Base-by-base conservation (phyloP, 2,888 invertebrate species). In the Diarsia mendica region DNA sequence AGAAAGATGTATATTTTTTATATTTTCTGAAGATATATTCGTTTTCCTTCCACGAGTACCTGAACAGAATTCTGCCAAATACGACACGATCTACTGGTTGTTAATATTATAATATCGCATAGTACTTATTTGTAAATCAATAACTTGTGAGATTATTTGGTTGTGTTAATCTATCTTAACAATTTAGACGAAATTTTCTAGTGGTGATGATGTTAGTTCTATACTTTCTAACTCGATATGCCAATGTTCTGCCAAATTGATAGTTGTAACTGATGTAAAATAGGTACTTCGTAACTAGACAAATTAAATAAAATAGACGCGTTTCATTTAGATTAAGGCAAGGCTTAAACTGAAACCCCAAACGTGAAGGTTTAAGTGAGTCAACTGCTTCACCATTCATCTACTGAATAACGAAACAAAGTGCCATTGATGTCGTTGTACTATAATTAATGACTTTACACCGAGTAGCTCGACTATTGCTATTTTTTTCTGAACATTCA, bases 141-240 rank as follows among this genome's bases (percentile, higher is more conserved):
- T 93, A 93, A 94, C 94, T 92, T 90, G 95, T 93, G 96, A 95
- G 95, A 95, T 95, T 93, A 94, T 94, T 95, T 93, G 95, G 96
- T 96, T 96, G 96, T 96, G 96, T 95, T 82, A 77, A 77, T 80
- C 84, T 94, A 93, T 92, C 88, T 91, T 93, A 93, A 94, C 92
- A 93, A 90, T 88, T 89, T 94, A 93, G 93, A 91, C 85, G 90
- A 94, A 82, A 91, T 91, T 91, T 91, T 92, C 89, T 92, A 92
- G 88, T 84, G 78, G 80, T 88, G 88, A 80, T 88, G 88, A 80
- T 84, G 83, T 90, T 90, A 75, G 85, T 88, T 90, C 84, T 86
- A 89, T 78, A 89, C 83, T 89, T 90, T 91, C 84, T 89, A 88
- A 87, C 85, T 90, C 79, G 80, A 89, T 87, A 90, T 92, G 93